phyloP scores from a whole-genome alignment of 1,140 invertebrate genomes.

The Drosophila obscura region DNA sequence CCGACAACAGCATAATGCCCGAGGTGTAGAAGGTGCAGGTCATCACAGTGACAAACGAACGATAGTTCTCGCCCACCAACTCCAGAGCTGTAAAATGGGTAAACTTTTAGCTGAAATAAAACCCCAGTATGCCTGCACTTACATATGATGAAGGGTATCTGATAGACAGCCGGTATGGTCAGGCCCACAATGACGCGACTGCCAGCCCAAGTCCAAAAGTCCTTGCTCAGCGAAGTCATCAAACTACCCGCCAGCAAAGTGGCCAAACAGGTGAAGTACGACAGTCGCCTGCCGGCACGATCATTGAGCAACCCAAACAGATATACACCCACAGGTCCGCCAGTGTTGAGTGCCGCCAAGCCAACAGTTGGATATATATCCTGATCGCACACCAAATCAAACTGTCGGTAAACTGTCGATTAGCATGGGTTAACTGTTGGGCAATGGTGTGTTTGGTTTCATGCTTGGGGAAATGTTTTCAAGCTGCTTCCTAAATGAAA shows the following conservation, averaged over 20 bases:
- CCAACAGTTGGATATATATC: constrained; percentile 94
- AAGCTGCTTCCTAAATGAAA: constrained; percentile 44
- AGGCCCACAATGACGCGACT: constrained; percentile 92
- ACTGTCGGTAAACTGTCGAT: constrained; percentile 85
- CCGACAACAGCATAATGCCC: constrained; percentile 91
- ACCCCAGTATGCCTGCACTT: constrained; percentile 71
- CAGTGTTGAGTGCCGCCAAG: constrained; percentile 91
- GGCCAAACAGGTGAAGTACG: constrained; percentile 92
- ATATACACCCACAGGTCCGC: constrained; percentile 93
- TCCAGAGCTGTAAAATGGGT: constrained; percentile 89
- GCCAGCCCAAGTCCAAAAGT: constrained; percentile 92
- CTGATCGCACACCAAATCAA: constrained; percentile 92
- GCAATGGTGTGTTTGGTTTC: constrained; percentile 77
- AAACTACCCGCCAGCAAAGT: constrained; percentile 91
- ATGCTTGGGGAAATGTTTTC: constrained; percentile 47
- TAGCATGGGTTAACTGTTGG: not conserved
- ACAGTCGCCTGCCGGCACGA: constrained; percentile 91
- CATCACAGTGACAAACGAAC: constrained; percentile 95
- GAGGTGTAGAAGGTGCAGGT: constrained; percentile 95
- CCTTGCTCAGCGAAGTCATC: constrained; percentile 89
- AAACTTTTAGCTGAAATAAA: not conserved
- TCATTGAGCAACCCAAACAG: constrained; percentile 93
- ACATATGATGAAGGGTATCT: constrained; percentile 97
- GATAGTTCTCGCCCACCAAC: constrained; percentile 94
- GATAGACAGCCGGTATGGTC: constrained; percentile 96